These are phyloP conservation scores for Pemphigus obesinymphae DNA, from an alignment of 1,140 invertebrate genomes.

Conservation along the genomic window DNA sequence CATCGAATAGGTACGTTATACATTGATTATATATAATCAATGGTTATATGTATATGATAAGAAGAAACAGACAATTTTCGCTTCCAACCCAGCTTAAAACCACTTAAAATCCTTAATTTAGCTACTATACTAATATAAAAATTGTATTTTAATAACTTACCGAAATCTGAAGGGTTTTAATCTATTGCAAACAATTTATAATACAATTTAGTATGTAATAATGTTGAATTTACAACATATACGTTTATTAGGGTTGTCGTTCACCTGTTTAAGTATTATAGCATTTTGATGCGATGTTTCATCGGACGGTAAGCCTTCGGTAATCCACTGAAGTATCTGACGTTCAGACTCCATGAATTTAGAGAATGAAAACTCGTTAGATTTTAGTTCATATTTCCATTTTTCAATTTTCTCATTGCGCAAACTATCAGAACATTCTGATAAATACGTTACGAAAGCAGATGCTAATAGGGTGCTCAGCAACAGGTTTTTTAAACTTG, in stretches of 20 bases:
- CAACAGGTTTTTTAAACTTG: slow-evolving; percentile 60
- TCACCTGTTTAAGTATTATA: slow-evolving; percentile 69
- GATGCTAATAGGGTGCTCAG: slow-evolving; percentile 64
- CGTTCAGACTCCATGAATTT: slow-evolving; percentile 68
- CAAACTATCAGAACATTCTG: slow-evolving; percentile 46
- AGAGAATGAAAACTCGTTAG: slow-evolving; percentile 61
- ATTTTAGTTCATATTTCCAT: slow-evolving; percentile 58
- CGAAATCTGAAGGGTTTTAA: neutral
- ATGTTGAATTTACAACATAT: neutral
- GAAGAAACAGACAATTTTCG: too few species aligned
- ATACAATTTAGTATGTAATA: too few species aligned
- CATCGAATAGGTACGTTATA: too few species aligned
- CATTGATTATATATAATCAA: too few species aligned
- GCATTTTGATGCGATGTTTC: slow-evolving; percentile 77
- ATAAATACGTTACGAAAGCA: slow-evolving; percentile 72
- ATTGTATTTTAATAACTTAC: neutral
- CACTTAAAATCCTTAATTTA: too few species aligned
- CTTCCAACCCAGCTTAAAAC: too few species aligned
- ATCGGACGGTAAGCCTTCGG: slow-evolving; percentile 77
- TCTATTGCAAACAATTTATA: neutral
- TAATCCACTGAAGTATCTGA: slow-evolving; percentile 80
- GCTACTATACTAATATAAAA: too few species aligned
- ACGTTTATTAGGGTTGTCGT: neutral
- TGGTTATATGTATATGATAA: too few species aligned
- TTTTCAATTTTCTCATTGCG: slow-evolving; percentile 46